Percentiles rank a stretch among this genome's conserved stretches.
Evolutionary conservation across 2,888 invertebrate genomes (phyloP).

Genomic region (Harpalus rubripes): DNA sequence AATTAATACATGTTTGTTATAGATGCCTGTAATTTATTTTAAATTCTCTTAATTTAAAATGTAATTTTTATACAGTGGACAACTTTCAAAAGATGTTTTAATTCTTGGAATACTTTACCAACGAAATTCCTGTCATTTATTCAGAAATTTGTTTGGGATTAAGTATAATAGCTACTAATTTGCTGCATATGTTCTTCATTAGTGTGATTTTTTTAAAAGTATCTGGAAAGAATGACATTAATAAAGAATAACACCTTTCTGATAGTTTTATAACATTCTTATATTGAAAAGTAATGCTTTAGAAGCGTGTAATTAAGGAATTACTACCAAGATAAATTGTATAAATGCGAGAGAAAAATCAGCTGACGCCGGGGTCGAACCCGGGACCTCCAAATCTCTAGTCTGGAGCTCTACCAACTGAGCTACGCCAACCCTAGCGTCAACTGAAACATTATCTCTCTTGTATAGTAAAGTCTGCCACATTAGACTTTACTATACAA

Average conservation of each 20-base stretch:
- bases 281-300: no score
- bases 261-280: background rate
- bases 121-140: background rate
- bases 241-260: background rate
- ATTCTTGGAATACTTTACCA: background rate
- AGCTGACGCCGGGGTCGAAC: no score
- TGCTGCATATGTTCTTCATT: background rate
- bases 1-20: slow-evolving; percentile 34
- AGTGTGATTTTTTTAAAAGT: background rate
- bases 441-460: no score
- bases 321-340: no score
- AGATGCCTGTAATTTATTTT: slow-evolving; percentile 12
- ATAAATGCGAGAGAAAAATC: no score
- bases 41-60: background rate
- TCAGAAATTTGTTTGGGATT: background rate
- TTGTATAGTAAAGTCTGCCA: no score
- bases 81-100: slow-evolving; percentile 29
- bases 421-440: no score
- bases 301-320: no score
- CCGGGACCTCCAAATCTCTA: no score
- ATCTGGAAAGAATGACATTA: background rate
- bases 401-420: no score
- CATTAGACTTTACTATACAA: no score
- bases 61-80: slow-evolving; percentile 19
- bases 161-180: background rate